phyloP scores from a whole-genome alignment of 37 sponge, comb jelly and placozoan species.

The Dysidea cf. avara region DNA sequence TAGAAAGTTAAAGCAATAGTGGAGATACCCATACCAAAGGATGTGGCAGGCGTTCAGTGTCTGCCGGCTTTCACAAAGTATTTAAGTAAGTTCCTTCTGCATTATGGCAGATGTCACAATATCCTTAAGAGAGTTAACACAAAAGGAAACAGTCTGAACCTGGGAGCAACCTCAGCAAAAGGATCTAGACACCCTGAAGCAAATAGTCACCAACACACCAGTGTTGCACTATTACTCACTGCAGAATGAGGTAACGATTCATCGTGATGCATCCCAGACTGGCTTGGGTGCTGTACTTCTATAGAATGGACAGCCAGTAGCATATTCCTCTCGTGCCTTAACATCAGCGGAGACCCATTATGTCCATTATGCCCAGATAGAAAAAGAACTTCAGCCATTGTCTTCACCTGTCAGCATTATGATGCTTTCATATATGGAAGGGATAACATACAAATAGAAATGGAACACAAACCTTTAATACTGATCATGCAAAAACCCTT shows the following conservation, averaged over 20 bases:
- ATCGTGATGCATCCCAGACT: conserved; percentile 63
- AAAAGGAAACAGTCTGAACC: conserved; percentile 30
- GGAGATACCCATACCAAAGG: conserved; percentile 49
- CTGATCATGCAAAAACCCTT: no score
- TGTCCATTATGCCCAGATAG: conserved; percentile 46
- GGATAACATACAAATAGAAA: conserved; percentile 37
- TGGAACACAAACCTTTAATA: conserved; percentile 17
- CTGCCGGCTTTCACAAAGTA: conserved; percentile 42
- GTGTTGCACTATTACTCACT: conserved; percentile 39
- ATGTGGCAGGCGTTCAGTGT: conserved; percentile 36
- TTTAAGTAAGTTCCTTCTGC: conserved; percentile 47
- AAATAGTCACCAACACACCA: conserved; percentile 38
- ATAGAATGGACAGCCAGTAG: no score
- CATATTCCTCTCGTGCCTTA: conserved; percentile 39
- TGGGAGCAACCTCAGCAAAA: conserved; percentile 34
- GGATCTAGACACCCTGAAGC: no score
- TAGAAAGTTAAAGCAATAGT: conserved; percentile 46
- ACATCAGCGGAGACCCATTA: conserved; percentile 29
- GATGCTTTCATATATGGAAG: no score
- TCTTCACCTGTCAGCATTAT: conserved; percentile 50
- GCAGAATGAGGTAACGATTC: conserved; percentile 18
- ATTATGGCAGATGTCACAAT: conserved; percentile 30
- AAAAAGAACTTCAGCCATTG: conserved; percentile 54
- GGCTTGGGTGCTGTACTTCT: no score
- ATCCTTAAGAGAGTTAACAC: conserved; percentile 34